Percentiles rank a stretch among this genome's conserved stretches.
Conservation (phyloP, 2,113 vertebrate species). For the Vidua macroura region DNA sequence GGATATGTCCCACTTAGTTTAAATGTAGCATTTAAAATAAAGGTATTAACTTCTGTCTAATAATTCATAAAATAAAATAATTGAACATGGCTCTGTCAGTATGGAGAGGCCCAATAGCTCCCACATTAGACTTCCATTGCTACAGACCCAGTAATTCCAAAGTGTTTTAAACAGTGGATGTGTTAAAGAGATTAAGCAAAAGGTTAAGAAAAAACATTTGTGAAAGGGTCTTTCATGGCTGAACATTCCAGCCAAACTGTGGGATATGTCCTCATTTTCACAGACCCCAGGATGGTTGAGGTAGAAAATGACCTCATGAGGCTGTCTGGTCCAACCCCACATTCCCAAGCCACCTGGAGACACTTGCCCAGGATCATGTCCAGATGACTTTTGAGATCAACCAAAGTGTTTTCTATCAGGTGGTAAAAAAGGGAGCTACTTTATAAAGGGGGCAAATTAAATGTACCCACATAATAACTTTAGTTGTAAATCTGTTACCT, state of each 20-base stretch:
- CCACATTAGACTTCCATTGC: background rate
- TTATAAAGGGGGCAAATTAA: background rate
- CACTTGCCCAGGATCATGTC: background rate
- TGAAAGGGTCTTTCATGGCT: background rate
- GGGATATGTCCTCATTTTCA: background rate
- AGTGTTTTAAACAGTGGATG: background rate
- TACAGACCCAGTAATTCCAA: background rate
- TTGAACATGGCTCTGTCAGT: background rate
- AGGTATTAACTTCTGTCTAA: background rate
- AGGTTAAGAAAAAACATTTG: background rate
- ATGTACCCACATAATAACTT: background rate
- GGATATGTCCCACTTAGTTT: background rate
- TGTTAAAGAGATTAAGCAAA: background rate
- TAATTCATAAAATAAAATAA: background rate
- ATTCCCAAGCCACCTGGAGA: background rate
- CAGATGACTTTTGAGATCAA: background rate
- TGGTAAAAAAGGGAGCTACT: background rate
- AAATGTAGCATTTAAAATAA: background rate
- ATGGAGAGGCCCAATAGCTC: background rate
- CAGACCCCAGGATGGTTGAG: background rate
- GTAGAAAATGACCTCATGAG: background rate
- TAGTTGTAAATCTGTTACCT: background rate
- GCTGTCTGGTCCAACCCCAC: background rate
- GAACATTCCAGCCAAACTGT: background rate
- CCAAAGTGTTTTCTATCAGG: background rate